phyloP scores from a whole-genome alignment of 2,797 vertebrate species.

The Pristis pectinata region DNA sequence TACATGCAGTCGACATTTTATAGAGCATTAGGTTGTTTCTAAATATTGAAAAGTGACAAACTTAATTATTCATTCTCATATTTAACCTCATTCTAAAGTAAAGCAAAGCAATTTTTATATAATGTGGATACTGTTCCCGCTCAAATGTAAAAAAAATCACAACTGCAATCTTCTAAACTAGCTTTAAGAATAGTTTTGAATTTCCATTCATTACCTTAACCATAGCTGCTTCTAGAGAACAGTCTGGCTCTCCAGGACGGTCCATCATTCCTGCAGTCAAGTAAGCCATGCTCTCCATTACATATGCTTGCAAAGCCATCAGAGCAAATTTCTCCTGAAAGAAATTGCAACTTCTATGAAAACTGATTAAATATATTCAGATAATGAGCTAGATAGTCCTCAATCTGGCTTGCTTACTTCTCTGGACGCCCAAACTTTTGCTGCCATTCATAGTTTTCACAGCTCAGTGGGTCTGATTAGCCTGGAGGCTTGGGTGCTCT shows the following conservation, averaged over 20 bases:
- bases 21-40: background rate
- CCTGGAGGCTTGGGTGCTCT: no score
- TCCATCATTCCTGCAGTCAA: slow-evolving; percentile 94
- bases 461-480: no score
- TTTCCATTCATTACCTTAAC: slow-evolving; percentile 74
- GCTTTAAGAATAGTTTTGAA: background rate
- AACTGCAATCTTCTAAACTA: background rate
- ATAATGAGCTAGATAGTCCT: background rate
- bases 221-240: slow-evolving; percentile 87
- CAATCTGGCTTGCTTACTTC: background rate
- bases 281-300: slow-evolving; percentile 99
- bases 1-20: background rate
- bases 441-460: background rate
- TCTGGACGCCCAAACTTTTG: background rate
- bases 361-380: background rate
- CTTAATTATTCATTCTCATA: background rate
- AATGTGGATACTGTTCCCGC: background rate
- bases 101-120: background rate
- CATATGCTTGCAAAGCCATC: slow-evolving; percentile 79
- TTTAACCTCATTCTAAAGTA: background rate
- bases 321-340: slow-evolving; percentile 83
- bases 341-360: background rate
- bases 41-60: background rate
- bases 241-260: slow-evolving; percentile 78
- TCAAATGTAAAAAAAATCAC: background rate